Evolutionary conservation across 2,113 vertebrate species (phyloP), one percentile per base, ranked within the genome.

Genomic region (Galeopterus variegatus): DNA sequence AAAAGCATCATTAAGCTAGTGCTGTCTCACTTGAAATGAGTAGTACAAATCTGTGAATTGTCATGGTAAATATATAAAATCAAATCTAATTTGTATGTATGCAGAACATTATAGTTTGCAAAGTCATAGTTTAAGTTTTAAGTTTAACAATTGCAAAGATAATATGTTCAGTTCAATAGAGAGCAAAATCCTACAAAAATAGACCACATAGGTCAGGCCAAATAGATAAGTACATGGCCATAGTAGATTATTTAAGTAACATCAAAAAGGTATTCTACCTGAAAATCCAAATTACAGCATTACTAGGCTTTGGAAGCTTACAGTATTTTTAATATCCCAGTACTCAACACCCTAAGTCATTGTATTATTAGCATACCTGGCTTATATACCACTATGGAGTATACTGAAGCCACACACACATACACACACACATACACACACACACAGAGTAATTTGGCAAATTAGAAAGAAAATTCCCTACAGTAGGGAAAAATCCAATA

Each of bases 361-460:
- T 2, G 6, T 1, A 19, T n/a, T 33, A 31, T n/a, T 33, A 31
- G 12, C 28, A 48, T 3, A 0, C 9, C 23, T 0, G 15, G 36
- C 19, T 21, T 62, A 5, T 5, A 1, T 41, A 6, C 33, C 17
- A 11, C 8, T 11, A 11, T 18, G 23, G 31, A 33, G 79, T 19
- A 79, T 8, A 17, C 24, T 17, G 36, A 62, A 12, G 9, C 36
- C 24, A 50, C 21, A 28, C 8, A 67, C 8, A 26, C 5, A 13
- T 0, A 21, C 69, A 62, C 15, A 23, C 1, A 62, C 11, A 45
- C 36, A 33, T 12, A 52, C 75, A 45, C 8, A 23, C 54, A 18
- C n/a, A 28, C 10, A 79, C 9, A 14, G 1, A 58, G 36, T 31
- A 3, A 72, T 2, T 8, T 54, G 13, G 4, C 50, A n/a, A 67